Conservation (phyloP, 2,797 vertebrate species). For the Cephalopachus bancanus region DNA sequence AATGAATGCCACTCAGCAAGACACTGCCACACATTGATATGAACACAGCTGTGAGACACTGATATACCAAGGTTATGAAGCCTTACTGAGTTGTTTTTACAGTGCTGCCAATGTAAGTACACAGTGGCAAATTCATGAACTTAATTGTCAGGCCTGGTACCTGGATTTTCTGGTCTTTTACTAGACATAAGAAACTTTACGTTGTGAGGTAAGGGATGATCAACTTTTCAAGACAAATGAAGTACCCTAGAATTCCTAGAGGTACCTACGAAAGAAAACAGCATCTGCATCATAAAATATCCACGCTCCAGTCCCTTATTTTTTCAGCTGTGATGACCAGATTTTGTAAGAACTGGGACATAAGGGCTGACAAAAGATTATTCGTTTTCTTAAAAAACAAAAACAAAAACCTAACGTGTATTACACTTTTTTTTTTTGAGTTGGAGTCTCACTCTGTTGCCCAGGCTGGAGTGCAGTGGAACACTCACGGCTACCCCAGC, state of each 20-base stretch:
- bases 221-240: constrained; percentile 51
- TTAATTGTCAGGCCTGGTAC: background rate
- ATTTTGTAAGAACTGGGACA: constrained; percentile 58
- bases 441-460: no score
- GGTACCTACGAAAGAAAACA: constrained; percentile 36
- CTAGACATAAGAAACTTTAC: constrained; percentile 50
- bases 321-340: constrained; percentile 35
- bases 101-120: no score
- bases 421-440: background rate
- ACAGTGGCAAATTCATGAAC: no score
- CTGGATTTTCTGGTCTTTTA: constrained; percentile 54
- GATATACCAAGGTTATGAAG: no score
- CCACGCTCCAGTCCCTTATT: constrained; percentile 1
- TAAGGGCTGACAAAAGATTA: constrained; percentile 40
- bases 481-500: no score
- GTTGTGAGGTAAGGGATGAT: background rate
- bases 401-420: background rate
- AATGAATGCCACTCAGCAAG: no score
- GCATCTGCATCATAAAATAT: constrained; percentile 1
- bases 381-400: constrained; percentile 29
- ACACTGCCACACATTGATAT: no score
- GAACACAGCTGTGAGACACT: no score
- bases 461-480: no score
- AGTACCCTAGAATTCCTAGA: constrained; percentile 32
- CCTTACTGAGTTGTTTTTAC: no score